Conservation (phyloP, 2,113 vertebrate species). For the Phaethon lepturus region DNA sequence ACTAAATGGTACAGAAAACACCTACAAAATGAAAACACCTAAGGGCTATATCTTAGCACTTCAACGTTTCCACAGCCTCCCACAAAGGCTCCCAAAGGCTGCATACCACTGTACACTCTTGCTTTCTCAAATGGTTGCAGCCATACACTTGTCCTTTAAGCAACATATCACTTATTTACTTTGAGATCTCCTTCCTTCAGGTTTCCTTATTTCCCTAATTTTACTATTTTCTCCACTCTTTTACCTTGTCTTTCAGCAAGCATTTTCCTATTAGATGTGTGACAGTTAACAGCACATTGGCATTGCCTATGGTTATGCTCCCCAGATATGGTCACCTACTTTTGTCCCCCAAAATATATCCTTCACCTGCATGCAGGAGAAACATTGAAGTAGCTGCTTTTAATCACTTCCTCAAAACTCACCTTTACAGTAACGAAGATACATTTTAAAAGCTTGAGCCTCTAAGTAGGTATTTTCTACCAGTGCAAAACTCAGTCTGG, state of each 20-base stretch:
- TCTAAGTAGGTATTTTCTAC: background rate
- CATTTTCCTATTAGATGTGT: background rate
- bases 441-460: no score
- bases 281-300: background rate
- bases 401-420: background rate
- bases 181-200: background rate
- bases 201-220: background rate
- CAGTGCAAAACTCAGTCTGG: background rate
- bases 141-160: background rate
- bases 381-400: background rate
- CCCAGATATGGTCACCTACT: background rate
- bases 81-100: background rate
- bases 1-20: background rate
- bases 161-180: background rate
- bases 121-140: background rate
- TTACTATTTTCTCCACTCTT: background rate
- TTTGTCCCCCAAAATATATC: background rate
- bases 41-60: background rate
- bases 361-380: background rate
- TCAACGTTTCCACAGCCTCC: background rate
- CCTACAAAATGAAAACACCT: background rate
- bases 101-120: background rate
- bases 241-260: background rate
- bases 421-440: background rate
- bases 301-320: background rate